phyloP scores from a whole-genome alignment of 2,797 vertebrate species.

The Manis crassicaudata region DNA sequence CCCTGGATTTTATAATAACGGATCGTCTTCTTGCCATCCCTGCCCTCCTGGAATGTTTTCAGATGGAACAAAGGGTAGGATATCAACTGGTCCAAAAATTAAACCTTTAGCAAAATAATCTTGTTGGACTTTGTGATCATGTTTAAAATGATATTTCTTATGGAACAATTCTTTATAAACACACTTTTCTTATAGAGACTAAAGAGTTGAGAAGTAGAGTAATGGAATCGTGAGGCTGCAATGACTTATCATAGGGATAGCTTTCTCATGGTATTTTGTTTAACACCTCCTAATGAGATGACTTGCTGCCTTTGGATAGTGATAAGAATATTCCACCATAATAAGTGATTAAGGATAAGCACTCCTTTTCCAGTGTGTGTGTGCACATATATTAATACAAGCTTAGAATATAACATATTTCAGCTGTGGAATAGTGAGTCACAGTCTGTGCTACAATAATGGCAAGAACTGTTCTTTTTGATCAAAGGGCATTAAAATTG shows the following conservation, averaged over 20 bases:
- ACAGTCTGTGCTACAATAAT: neutral
- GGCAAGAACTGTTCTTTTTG: neutral
- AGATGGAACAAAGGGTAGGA: conserved; percentile 90
- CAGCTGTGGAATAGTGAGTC: neutral
- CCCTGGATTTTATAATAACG: conserved; percentile 96
- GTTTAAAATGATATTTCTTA: neutral
- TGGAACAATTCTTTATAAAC: neutral
- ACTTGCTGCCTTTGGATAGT: neutral
- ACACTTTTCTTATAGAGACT: neutral
- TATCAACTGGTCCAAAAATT: neutral
- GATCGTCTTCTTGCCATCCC: conserved; percentile 92
- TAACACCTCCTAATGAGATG: neutral
- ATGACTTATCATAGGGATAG: neutral
- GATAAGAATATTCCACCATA: neutral
- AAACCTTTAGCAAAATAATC: neutral
- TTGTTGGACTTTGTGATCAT: neutral
- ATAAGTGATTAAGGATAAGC: neutral
- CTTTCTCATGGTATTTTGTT: neutral
- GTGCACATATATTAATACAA: neutral
- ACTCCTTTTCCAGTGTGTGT: neutral
- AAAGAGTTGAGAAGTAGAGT: neutral
- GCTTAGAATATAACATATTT: neutral
- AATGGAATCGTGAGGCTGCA: neutral
- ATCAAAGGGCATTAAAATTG: neutral
- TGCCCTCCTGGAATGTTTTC: conserved; percentile 94